These are phyloP conservation scores for Nautilus pompilius DNA, from an alignment of 1,140 invertebrate genomes.

Conservation along the genomic window DNA sequence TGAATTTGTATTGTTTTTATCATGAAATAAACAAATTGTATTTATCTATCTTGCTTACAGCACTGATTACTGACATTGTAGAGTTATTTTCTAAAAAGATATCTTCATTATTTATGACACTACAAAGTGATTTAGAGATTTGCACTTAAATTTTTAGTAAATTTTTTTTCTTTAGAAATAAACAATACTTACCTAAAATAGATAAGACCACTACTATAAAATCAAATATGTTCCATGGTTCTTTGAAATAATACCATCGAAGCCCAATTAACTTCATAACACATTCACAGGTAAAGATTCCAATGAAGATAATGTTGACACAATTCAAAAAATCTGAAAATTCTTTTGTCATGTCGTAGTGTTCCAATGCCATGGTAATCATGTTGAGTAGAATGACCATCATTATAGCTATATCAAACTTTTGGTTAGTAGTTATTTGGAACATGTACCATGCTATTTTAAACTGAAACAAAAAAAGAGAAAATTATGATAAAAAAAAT, in stretches of 20 bases:
- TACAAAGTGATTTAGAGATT: no score
- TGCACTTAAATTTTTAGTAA: no score
- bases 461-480: constrained; percentile 70
- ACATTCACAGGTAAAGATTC: constrained; percentile 96
- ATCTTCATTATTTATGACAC: no score
- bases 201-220: constrained; percentile 98
- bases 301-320: constrained; percentile 96
- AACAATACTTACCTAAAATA: constrained; percentile 62
- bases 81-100: no score
- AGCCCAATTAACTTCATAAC: constrained; percentile 95
- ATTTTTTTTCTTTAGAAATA: constrained; percentile 1
- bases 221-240: constrained; percentile 99
- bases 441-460: constrained; percentile 93
- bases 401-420: constrained; percentile 99
- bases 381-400: constrained; percentile 98
- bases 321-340: constrained; percentile 80
- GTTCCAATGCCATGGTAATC: constrained; percentile 97
- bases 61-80: no score
- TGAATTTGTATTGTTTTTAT: no score
- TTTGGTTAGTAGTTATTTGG: constrained; percentile 95
- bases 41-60: no score
- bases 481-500: constrained; percentile 12
- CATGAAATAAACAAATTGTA: no score
- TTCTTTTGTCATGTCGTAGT: constrained; percentile 81
- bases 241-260: constrained; percentile 96